A percentile compares a stretch with the other conserved stretches of the same genome.
Conservation (phyloP, 2,113 vertebrate genomes). For the Galbula dea region DNA sequence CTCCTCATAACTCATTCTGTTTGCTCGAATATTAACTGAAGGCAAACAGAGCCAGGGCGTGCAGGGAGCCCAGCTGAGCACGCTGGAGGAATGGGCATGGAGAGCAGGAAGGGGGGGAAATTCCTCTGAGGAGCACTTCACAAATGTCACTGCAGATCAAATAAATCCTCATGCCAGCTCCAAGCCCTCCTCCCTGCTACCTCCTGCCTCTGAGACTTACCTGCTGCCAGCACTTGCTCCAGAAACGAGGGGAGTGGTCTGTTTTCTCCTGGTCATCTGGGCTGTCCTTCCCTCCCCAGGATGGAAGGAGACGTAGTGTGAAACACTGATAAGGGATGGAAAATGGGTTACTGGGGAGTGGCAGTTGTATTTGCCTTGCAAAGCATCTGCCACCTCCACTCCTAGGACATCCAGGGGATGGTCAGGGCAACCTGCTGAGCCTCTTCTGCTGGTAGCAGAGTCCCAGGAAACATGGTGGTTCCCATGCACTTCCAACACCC, state of each 20-base stretch:
- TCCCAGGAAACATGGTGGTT: accelerated
- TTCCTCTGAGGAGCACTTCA: neutral
- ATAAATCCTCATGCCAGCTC: neutral
- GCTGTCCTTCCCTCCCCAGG: neutral
- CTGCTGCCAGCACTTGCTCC: accelerated
- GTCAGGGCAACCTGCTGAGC: accelerated
- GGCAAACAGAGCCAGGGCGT: slow-evolving; percentile 17
- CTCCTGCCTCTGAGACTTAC: neutral
- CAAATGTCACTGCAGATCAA: slow-evolving; percentile 18
- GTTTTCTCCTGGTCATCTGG: neutral
- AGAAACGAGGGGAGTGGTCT: neutral
- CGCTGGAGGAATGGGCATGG: neutral
- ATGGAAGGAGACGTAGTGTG: neutral
- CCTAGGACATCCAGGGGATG: neutral
- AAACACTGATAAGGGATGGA: neutral
- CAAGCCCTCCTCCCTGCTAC: accelerated
- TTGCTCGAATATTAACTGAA: slow-evolving; percentile 44
- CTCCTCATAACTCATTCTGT: slow-evolving; percentile 37
- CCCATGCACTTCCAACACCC: neutral
- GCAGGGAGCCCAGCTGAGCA: neutral
- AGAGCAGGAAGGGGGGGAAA: neutral
- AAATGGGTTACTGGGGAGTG: neutral
- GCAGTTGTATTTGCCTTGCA: neutral
- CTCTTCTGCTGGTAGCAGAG: neutral
- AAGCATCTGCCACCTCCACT: neutral